Conservation (phyloP, 1,140 invertebrate species). For the Drosophila tristis region DNA sequence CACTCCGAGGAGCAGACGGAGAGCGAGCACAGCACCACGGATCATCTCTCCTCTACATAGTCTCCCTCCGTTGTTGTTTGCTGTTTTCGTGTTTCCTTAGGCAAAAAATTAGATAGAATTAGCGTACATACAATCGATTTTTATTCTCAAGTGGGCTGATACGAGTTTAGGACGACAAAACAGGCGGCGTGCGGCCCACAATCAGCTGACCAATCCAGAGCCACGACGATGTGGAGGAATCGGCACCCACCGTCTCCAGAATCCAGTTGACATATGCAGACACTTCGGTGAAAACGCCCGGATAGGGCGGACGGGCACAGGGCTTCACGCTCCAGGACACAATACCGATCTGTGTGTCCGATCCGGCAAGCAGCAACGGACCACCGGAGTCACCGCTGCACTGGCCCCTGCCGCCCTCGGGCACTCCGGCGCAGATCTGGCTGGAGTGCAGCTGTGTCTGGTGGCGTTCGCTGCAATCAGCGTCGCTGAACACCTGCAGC, state of each 20-base stretch:
- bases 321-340: constrained; percentile 85
- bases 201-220: constrained; percentile 59
- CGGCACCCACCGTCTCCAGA: constrained; percentile 41
- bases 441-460: constrained; percentile 58
- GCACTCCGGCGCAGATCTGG: constrained; percentile 83
- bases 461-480: constrained; percentile 74
- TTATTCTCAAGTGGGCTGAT: background rate
- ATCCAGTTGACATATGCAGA: constrained; percentile 85
- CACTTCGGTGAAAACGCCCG: constrained; percentile 85
- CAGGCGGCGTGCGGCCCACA: constrained; percentile 54
- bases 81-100: background rate
- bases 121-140: constrained; percentile 22
- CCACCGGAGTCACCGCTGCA: constrained; percentile 85
- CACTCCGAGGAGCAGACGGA: constrained; percentile 15
- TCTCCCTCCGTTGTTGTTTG: constrained; percentile 1
- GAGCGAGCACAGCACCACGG: background rate
- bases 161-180: background rate
- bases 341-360: constrained; percentile 83
- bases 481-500: constrained; percentile 74
- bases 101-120: constrained; percentile 56
- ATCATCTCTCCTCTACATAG: constrained; percentile 16
- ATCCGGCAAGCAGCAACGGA: constrained; percentile 71
- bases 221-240: background rate
- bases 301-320: constrained; percentile 83
- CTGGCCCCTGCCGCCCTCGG: constrained; percentile 83